phyloP scores from a whole-genome alignment of 2,797 vertebrate species.

The Amblyraja radiata region DNA sequence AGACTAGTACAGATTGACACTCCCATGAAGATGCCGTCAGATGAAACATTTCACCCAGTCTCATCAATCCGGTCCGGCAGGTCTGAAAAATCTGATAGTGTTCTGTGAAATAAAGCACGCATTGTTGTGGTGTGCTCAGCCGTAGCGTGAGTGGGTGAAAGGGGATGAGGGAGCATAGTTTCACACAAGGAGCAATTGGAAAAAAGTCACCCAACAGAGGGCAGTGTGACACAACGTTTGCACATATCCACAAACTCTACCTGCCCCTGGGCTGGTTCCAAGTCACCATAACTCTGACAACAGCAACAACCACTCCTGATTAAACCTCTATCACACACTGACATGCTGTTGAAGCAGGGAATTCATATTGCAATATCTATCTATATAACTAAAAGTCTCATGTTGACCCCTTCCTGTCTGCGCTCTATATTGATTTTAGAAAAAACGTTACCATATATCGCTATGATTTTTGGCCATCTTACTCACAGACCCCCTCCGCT shows the following conservation, averaged over 20 bases:
- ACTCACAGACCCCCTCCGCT: too few relatives aligned
- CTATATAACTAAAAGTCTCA: too few relatives aligned
- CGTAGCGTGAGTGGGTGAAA: neutral
- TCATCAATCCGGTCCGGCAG: neutral
- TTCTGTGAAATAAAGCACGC: neutral
- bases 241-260: neutral
- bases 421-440: too few relatives aligned
- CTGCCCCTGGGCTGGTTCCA: neutral
- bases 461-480: too few relatives aligned
- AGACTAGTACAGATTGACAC: neutral
- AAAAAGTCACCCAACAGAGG: slow-evolving; percentile 5
- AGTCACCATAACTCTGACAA: neutral
- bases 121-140: neutral
- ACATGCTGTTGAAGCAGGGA: neutral
- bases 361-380: neutral
- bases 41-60: neutral
- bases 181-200: too few relatives aligned
- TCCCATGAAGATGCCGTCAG: neutral
- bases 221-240: neutral
- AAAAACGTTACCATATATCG: too few relatives aligned
- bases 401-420: too few relatives aligned
- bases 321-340: neutral
- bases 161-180: too few relatives aligned
- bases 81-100: neutral
- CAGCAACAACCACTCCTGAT: neutral